Conservation (phyloP, 1,140 invertebrate genomes). For the Dinoponera quadriceps region DNA sequence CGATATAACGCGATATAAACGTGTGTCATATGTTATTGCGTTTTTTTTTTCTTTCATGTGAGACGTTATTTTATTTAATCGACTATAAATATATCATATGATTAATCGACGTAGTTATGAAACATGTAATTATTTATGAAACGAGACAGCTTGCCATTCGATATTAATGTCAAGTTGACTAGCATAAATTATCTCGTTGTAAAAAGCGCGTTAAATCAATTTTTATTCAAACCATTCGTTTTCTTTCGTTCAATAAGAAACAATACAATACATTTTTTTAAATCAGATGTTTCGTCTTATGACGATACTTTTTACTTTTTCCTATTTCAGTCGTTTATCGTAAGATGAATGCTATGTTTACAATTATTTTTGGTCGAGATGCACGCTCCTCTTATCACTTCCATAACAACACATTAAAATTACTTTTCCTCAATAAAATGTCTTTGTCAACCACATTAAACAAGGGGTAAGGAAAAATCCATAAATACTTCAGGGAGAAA, state of each 20-base stretch:
- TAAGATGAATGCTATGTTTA: not conserved
- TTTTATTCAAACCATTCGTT: constrained; percentile 1
- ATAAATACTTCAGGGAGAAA: not conserved
- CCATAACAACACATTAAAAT: not conserved
- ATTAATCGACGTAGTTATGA: constrained; percentile 11
- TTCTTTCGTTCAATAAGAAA: constrained; percentile 8
- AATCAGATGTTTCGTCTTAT: not conserved
- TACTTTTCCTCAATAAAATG: constrained; percentile 10
- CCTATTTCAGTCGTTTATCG: not conserved
- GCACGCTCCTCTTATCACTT: not conserved
- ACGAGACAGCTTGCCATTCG: not conserved
- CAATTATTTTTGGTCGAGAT: constrained; percentile 3
- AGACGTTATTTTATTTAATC: constrained; percentile 13
- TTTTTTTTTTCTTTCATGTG: constrained; percentile 11
- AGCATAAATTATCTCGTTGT: not conserved
- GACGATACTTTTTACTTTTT: not conserved
- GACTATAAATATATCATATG: not conserved
- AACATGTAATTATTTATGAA: not conserved
- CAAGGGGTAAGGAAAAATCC: constrained; percentile 1
- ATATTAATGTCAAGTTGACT: constrained; percentile 42
- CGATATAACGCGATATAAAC: too few species aligned
- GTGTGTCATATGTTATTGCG: not conserved
- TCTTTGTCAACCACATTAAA: constrained; percentile 6
- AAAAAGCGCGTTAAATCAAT: not conserved
- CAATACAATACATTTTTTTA: not conserved